Evolutionary conservation across 37 sponge, comb jelly and placozoan genomes (phyloP).

Genomic region (Theonella swinhoei): DNA sequence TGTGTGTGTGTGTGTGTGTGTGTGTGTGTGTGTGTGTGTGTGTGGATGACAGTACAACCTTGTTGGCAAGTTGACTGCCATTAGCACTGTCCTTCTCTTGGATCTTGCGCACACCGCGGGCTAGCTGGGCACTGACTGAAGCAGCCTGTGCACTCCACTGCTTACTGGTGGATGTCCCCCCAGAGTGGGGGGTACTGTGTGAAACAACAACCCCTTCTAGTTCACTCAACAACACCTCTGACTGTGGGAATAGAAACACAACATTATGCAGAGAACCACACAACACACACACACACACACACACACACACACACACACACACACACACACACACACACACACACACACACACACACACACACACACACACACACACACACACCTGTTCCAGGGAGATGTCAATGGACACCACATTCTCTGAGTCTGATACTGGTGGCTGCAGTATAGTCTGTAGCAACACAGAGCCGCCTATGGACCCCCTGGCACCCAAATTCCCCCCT

Average conservation of each 20-base stretch:
- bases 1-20: no score
- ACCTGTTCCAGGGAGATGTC: constrained; percentile 43
- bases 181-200: not conserved
- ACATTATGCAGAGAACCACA: no score
- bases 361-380: no score
- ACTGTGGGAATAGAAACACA: no score
- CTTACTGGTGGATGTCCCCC: not conserved
- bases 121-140: not conserved
- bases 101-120: not conserved
- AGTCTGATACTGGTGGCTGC: constrained; percentile 16
- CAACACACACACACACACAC: no score
- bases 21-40: no score
- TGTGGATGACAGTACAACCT: not conserved
- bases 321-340: no score
- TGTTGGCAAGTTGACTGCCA: not conserved
- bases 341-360: no score
- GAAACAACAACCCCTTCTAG: not conserved
- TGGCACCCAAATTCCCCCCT: constrained; percentile 32
- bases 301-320: no score
- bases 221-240: not conserved
- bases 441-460: constrained; percentile 47
- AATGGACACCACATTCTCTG: constrained; percentile 24
- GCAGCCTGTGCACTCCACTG: not conserved
- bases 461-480: constrained; percentile 13
- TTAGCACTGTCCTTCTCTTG: not conserved